A percentile compares a stretch with the other conserved stretches of the same genome.
These are phyloP conservation scores for Picus viridis DNA, from an alignment of 2,797 vertebrate genomes.

Conservation along the genomic window DNA sequence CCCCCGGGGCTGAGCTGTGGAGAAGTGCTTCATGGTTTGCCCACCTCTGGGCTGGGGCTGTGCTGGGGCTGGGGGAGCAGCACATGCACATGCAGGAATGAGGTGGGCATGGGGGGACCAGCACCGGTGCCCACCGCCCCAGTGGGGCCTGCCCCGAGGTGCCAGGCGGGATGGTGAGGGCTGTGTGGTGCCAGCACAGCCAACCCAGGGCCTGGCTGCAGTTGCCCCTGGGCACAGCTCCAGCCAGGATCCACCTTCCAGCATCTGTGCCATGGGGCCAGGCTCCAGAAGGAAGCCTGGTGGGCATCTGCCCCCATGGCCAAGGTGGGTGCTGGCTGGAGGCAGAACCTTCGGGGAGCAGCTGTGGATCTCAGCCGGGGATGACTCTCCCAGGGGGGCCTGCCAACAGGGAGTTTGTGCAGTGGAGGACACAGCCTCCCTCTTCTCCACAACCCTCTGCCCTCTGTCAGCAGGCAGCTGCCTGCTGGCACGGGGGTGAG, in stretches of 20 bases:
- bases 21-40: constrained; percentile 12
- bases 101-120: background rate
- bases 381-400: background rate
- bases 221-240: background rate
- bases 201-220: background rate
- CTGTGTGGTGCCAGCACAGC: background rate
- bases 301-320: background rate
- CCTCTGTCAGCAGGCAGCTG: background rate
- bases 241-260: background rate
- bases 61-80: background rate
- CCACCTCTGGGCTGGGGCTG: constrained; percentile 51
- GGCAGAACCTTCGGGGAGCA: background rate
- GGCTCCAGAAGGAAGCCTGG: background rate
- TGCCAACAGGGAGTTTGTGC: accelerated
- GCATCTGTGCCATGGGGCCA: background rate
- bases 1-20: background rate
- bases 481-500: background rate
- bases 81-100: constrained; percentile 73
- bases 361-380: background rate
- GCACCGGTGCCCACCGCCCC: background rate
- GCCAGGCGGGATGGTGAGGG: accelerated
- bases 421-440: background rate
- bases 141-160: background rate
- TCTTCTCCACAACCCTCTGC: background rate
- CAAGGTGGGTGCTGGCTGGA: background rate